phyloP scores from a whole-genome alignment of 1,140 invertebrate species.

The Tetragonula clypearis region DNA sequence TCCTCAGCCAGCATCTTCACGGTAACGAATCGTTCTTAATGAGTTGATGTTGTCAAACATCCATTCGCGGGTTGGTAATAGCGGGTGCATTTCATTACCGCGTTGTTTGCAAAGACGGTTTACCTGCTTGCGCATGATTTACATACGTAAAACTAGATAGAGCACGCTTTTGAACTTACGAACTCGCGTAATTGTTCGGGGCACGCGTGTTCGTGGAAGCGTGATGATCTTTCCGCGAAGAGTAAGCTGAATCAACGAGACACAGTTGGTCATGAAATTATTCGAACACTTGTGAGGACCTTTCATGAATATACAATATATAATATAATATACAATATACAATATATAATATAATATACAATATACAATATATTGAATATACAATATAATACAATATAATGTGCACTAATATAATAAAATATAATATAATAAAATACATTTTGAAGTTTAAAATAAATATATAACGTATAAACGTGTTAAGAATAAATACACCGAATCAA shows the following conservation, averaged over 20 bases:
- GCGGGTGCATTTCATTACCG: slow-evolving; percentile 64
- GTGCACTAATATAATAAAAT: no score
- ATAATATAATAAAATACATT: no score
- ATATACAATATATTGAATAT: no score
- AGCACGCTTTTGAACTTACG: not conserved
- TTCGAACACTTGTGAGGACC: no score
- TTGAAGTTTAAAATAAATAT: no score
- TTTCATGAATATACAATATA: no score
- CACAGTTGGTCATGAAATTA: no score
- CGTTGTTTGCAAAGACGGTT: slow-evolving; percentile 50
- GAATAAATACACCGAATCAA: no score
- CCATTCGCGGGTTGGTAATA: slow-evolving; percentile 43
- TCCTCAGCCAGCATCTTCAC: slow-evolving; percentile 22
- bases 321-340: no score
- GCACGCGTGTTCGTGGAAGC: not conserved
- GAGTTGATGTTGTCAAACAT: slow-evolving; percentile 53
- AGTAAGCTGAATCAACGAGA: not conserved
- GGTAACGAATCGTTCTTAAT: slow-evolving; percentile 63
- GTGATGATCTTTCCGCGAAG: not conserved
- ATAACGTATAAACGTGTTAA: no score
- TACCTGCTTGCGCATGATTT: slow-evolving; percentile 13
- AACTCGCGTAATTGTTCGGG: not conserved
- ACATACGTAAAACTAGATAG: not conserved
- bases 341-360: no score
- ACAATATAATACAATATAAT: no score